Base-by-base conservation (phyloP, 2,888 invertebrate species). In the Loripinus fragilis region DNA sequence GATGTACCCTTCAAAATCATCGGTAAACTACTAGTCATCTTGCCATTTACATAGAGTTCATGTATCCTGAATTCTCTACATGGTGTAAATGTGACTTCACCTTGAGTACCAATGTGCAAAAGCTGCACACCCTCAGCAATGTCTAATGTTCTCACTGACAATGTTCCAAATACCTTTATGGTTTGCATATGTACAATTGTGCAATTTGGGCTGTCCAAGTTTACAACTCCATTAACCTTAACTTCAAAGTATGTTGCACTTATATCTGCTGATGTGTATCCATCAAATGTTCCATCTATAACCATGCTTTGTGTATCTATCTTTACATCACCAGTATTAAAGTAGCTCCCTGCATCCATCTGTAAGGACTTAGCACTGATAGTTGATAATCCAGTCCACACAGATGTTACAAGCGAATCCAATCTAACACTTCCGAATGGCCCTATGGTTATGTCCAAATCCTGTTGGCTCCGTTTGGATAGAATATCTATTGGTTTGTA, bases 21-120 rank as follows among this genome's bases (percentile, higher is more conserved):
- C 25, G 86, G 87, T 28, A 71, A 30, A 15, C 71, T 68, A 10
- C 84, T 78, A n/a, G 74, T 84, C 42, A 89, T 69, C 0, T 80
- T 69, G n/a, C 89, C 89, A 74, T 86, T 81, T 12, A 80, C 70
- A 25, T 74, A 72, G 38, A 86, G 41, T 52, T 76, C 79, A 67
- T 87, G 77, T 10, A 84, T 75, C 8, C 71, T 70, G 42, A 85
- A 83, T 1, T 70, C 67, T 0, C 69, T 74, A 28, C 72, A 79
- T 25, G 87, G 83, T 5, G 71, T 81, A 52, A 88, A 87, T 2
- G 79, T 78, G 78, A 88, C 83, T 33, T 73, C 75, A 2, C 87
- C 88, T 35, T 78, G 68, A 2, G 48, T 68, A 23, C 80, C 80
- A 0, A 89, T 81, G 0, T 68, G 69, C 12, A 38, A 38, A 38